These are phyloP conservation scores for Parthenolecanium corni DNA, from an alignment of 2,888 invertebrate species.

Conservation along the genomic window DNA sequence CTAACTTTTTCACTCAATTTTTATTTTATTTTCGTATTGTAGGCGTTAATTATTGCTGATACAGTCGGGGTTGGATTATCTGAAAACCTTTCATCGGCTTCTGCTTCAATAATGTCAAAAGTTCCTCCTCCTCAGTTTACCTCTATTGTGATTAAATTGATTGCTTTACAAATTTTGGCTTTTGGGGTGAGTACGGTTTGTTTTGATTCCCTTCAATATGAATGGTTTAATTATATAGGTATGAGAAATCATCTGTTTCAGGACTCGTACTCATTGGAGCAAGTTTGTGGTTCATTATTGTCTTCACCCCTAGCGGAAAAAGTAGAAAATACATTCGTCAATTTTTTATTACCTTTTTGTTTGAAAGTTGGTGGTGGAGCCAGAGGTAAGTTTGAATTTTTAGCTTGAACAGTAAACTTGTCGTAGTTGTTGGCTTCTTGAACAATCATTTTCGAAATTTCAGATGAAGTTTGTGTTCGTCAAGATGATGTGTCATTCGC, in stretches of 20 bases:
- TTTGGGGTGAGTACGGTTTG: slow-evolving; percentile 55
- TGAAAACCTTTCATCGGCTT: slow-evolving; percentile 60
- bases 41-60: slow-evolving; percentile 72
- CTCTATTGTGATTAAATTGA: slow-evolving; percentile 86
- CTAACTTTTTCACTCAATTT: neutral
- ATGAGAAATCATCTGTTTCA: slow-evolving; percentile 35
- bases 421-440: neutral
- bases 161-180: slow-evolving; percentile 89
- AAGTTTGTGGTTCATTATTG: slow-evolving; percentile 84
- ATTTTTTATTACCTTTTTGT: slow-evolving; percentile 90
- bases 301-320: slow-evolving; percentile 82
- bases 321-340: slow-evolving; percentile 90
- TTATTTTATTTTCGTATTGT: slow-evolving; percentile 18
- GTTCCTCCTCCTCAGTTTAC: slow-evolving; percentile 91
- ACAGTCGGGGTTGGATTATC: slow-evolving; percentile 46
- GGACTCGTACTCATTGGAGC: slow-evolving; percentile 82
- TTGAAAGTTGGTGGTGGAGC: slow-evolving; percentile 88
- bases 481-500: slow-evolving; percentile 84
- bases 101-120: slow-evolving; percentile 76
- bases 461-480: slow-evolving; percentile 79
- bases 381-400: slow-evolving; percentile 59
- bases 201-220: neutral
- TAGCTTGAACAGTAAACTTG: no score
- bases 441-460: slow-evolving; percentile 35
- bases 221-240: neutral